phyloP scores from a whole-genome alignment of 1,140 invertebrate genomes.

The Micrasema longulum region DNA sequence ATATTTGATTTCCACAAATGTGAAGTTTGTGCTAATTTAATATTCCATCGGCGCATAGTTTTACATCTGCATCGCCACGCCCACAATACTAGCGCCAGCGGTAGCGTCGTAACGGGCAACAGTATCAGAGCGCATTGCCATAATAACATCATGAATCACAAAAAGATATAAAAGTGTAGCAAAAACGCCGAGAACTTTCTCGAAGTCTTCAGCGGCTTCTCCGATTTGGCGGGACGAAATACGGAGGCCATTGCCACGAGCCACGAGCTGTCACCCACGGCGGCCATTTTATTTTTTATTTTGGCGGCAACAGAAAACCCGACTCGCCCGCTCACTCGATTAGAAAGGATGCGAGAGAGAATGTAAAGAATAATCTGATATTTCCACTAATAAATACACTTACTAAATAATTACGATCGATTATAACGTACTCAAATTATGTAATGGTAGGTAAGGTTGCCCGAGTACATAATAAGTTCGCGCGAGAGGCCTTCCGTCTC shows the following conservation, averaged over 20 bases:
- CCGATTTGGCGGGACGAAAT: slow-evolving; percentile 31
- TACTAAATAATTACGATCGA: slow-evolving; percentile 10
- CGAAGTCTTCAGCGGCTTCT: slow-evolving; percentile 12
- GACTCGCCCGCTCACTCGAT: slow-evolving; percentile 25
- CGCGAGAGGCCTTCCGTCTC: too few relatives aligned
- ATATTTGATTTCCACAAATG: too few relatives aligned
- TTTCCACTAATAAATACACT: slow-evolving; percentile 13
- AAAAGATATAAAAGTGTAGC: slow-evolving; percentile 43
- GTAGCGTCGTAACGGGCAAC: background rate
- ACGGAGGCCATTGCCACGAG: slow-evolving; percentile 41
- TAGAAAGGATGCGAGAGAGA: slow-evolving; percentile 38
- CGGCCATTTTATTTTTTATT: slow-evolving; percentile 38
- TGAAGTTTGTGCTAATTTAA: too few relatives aligned
- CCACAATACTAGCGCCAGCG: background rate
- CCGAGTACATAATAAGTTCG: too few relatives aligned
- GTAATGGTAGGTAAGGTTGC: too few relatives aligned
- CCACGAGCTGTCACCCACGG: slow-evolving; percentile 40
- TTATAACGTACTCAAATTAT: too few relatives aligned
- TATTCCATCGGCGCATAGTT: slow-evolving; percentile 10
- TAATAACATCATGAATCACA: slow-evolving; percentile 29
- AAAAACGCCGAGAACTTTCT: slow-evolving; percentile 37
- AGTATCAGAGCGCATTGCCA: slow-evolving; percentile 10
- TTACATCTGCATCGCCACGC: background rate
- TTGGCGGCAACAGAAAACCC: slow-evolving; percentile 41
- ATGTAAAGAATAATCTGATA: slow-evolving; percentile 19